These are phyloP conservation scores for Caenorhabditis imperialis DNA, from an alignment of 2,888 invertebrate genomes.

Conservation along the genomic window DNA sequence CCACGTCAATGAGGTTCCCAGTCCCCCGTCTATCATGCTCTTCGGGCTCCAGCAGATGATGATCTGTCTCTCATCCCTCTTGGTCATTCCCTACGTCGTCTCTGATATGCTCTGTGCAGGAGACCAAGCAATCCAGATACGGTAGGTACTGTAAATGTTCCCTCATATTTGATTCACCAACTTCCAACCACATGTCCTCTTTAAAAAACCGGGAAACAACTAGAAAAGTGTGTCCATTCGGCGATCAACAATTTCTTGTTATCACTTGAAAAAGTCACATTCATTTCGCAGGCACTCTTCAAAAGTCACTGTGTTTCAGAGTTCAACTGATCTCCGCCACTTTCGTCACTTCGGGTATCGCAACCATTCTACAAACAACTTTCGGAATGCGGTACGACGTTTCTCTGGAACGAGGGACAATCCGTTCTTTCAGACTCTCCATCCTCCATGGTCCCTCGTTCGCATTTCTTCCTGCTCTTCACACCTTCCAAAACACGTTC, in stretches of 20 bases:
- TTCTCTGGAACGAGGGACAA: background rate
- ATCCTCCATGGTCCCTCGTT: constrained; percentile 77
- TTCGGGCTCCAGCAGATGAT: constrained; percentile 69
- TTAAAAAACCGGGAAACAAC: too few species aligned
- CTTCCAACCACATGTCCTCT: background rate
- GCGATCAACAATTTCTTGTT: background rate
- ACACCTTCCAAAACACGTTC: constrained; percentile 64
- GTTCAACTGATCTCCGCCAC: constrained; percentile 73
- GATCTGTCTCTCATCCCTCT: constrained; percentile 71
- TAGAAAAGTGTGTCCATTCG: too few species aligned
- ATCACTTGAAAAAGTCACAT: too few species aligned
- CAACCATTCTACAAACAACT: constrained; percentile 72
- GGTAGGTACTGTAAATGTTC: too few species aligned
- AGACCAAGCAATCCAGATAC: constrained; percentile 61
- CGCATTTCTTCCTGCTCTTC: constrained; percentile 73
- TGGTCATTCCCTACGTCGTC: constrained; percentile 71
- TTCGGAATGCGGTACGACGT: constrained; percentile 65
- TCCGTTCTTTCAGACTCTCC: constrained; percentile 64
- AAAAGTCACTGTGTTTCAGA: constrained; percentile 10
- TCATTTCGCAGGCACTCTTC: too few species aligned
- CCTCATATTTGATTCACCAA: too few species aligned
- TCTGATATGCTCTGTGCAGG: constrained; percentile 71
- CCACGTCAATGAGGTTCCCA: constrained; percentile 52
- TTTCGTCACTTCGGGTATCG: constrained; percentile 72
- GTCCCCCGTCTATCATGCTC: constrained; percentile 28